Conservation (phyloP, 2,888 invertebrate genomes). For the Amaurobius ferox region DNA sequence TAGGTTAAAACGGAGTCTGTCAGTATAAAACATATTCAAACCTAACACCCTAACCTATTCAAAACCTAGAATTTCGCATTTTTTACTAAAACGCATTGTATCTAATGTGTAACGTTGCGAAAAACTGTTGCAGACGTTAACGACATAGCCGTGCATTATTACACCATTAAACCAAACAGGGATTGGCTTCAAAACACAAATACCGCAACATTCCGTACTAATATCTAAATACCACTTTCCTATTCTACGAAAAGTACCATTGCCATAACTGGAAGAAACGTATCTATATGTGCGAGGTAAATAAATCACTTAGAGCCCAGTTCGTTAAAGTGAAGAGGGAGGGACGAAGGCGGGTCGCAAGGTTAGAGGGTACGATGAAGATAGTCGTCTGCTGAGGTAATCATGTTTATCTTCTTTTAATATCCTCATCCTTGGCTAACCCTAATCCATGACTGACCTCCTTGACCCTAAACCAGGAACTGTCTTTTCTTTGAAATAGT, state of each 20-base stretch:
- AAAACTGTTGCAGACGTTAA: background rate
- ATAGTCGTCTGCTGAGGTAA: slow-evolving; percentile 57
- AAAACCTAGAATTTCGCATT: too few relatives aligned
- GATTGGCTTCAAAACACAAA: too few relatives aligned
- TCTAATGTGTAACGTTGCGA: background rate
- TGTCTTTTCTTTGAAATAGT: slow-evolving; percentile 21
- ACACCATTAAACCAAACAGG: too few relatives aligned
- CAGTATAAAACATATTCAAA: too few relatives aligned
- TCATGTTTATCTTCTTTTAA: slow-evolving; percentile 68
- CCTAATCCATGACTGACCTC: slow-evolving; percentile 36
- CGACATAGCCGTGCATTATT: background rate
- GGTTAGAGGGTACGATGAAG: slow-evolving; percentile 46
- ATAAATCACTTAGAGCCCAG: slow-evolving; percentile 58
- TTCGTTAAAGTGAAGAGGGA: slow-evolving; percentile 22
- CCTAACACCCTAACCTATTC: too few relatives aligned
- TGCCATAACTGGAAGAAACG: slow-evolving; percentile 11
- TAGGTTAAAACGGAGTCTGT: too few relatives aligned
- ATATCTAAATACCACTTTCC: background rate
- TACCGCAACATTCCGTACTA: background rate
- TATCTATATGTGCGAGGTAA: background rate
- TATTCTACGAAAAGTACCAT: slow-evolving; percentile 36
- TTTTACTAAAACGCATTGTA: too few relatives aligned
- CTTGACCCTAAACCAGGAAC: slow-evolving; percentile 63
- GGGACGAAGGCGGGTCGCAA: background rate
- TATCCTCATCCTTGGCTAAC: slow-evolving; percentile 39